These are phyloP conservation scores for Tenthredo notha DNA, from an alignment of 2,888 invertebrate species.

Conservation along the genomic window DNA sequence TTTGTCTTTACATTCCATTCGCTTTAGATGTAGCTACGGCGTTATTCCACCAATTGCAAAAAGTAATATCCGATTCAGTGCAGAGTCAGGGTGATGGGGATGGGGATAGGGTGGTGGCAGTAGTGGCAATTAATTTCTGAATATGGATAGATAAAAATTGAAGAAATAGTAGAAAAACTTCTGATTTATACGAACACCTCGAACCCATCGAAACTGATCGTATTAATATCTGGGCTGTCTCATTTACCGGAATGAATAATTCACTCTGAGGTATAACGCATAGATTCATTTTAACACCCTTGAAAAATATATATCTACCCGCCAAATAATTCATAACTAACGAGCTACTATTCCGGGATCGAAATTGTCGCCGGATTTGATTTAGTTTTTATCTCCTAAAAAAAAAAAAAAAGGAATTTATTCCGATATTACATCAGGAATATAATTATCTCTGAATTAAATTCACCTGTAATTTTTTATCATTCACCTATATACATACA, in stretches of 20 bases:
- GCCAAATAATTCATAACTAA: conserved; percentile 76
- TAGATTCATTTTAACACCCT: conserved; percentile 70
- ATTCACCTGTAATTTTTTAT: too few relatives aligned
- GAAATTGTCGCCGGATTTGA: neutral
- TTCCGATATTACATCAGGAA: too few relatives aligned
- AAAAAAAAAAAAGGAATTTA: too few relatives aligned
- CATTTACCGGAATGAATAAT: conserved; percentile 74
- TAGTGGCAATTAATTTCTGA: conserved; percentile 18
- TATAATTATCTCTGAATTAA: neutral
- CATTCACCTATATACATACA: too few relatives aligned
- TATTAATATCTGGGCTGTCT: conserved; percentile 74
- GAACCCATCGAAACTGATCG: conserved; percentile 63
- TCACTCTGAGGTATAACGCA: conserved; percentile 70
- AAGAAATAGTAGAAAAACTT: neutral
- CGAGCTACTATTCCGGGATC: conserved; percentile 58
- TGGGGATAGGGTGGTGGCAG: neutral
- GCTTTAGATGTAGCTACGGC: neutral
- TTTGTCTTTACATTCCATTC: neutral
- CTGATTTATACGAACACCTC: neutral
- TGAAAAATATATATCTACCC: conserved; percentile 68
- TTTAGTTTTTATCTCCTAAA: neutral
- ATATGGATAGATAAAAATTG: neutral
- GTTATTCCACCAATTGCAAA: neutral
- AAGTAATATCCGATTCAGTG: conserved; percentile 33
- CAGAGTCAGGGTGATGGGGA: too few relatives aligned